Evolutionary conservation across 2,797 vertebrate genomes (phyloP).

Genomic region (Sarcoramphus papa): DNA sequence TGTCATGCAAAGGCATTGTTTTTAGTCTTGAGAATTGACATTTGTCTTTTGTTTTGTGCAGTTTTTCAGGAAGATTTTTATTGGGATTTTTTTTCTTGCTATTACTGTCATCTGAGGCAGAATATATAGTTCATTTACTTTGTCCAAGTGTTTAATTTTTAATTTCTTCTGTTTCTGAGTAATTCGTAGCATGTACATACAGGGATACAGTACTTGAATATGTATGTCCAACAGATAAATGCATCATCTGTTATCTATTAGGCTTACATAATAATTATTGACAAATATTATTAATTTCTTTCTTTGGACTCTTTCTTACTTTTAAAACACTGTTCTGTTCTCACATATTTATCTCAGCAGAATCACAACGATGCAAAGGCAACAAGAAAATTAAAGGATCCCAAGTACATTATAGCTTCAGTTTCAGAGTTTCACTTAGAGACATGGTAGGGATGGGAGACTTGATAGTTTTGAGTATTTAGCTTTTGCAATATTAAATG

Average conservation of each 20-base stretch:
- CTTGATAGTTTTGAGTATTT: not conserved
- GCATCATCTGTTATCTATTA: not conserved
- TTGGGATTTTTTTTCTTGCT: not conserved
- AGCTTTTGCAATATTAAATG: not conserved
- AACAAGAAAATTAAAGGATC: not conserved
- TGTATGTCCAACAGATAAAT: not conserved
- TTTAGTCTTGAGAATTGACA: not conserved
- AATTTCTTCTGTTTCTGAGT: not conserved
- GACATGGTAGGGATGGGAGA: not conserved
- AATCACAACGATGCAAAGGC: not conserved
- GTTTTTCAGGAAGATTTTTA: not conserved
- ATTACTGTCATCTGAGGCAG: not conserved
- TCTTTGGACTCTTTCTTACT: not conserved
- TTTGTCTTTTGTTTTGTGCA: not conserved
- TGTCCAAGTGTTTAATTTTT: not conserved
- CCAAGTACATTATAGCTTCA: not conserved
- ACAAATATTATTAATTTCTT: not conserved
- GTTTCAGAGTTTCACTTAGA: not conserved
- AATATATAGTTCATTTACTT: not conserved
- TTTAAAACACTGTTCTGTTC: not conserved
- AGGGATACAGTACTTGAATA: not conserved
- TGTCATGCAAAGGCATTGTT: not conserved
- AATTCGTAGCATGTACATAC: not conserved
- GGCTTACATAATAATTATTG: not conserved
- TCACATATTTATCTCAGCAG: not conserved